Conservation (phyloP, 2,888 invertebrate genomes). For the Sphaeridia pumilis region DNA sequence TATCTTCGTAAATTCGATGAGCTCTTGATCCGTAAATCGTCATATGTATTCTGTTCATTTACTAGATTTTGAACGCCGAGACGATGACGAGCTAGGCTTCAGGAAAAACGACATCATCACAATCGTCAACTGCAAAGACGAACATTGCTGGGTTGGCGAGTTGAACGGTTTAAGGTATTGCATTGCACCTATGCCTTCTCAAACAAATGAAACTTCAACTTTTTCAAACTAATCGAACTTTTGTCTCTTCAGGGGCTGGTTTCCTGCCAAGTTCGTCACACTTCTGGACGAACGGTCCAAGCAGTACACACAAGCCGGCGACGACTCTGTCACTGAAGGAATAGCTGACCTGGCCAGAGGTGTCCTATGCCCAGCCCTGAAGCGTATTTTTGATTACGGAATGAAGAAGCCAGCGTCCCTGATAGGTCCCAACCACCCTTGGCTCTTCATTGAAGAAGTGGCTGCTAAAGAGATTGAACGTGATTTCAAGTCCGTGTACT, state of each 20-base stretch:
- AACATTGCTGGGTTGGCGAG: conserved; percentile 98
- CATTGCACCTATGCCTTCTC: no score
- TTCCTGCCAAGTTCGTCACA: conserved; percentile 93
- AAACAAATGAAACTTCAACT: no score
- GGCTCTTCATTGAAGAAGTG: conserved; percentile 97
- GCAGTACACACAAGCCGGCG: conserved; percentile 81
- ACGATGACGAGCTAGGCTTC: conserved; percentile 96
- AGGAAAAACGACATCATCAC: conserved; percentile 97
- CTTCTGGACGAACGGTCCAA: conserved; percentile 90
- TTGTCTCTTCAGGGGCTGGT: conserved; percentile 65
- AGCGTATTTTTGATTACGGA: conserved; percentile 87
- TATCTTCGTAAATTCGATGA: background rate
- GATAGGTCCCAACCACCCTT: conserved; percentile 92
- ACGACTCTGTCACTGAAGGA: conserved; percentile 92
- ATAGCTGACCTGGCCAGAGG: conserved; percentile 94
- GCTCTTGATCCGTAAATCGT: background rate
- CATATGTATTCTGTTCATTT: conserved; percentile 14
- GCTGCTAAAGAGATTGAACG: conserved; percentile 92
- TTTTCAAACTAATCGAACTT: no score
- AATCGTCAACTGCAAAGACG: conserved; percentile 91
- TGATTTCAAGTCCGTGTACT: conserved; percentile 96
- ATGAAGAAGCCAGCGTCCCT: conserved; percentile 61
- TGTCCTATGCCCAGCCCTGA: conserved; percentile 80
- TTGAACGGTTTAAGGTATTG: conserved; percentile 69
- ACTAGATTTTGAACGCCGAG: conserved; percentile 88